Evolutionary conservation across 1,140 invertebrate genomes (phyloP), one percentile per base, ranked within the genome.

Genomic region (Papilio polytes): DNA sequence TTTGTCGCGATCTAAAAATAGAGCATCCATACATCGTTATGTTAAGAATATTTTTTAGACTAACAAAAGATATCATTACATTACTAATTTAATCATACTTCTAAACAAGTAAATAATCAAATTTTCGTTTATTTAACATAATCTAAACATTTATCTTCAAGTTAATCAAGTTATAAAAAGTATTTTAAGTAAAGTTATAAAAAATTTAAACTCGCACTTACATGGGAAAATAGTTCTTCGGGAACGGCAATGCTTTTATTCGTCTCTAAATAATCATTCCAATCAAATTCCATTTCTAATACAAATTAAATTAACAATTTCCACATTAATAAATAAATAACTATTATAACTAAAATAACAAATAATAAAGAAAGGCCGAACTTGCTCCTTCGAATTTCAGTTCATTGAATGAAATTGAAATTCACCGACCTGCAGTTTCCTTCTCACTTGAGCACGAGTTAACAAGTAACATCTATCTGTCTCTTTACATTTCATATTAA

Each of bases 211-310:
- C 63, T 78, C 80, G 66, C 81, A 93, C 93, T 94, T 91, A 94
- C 93, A 89, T 94, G 93, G 88, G 88, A 91, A 94, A 94, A 94
- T 86, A 94, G 88, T 91, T 94, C 92, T 91, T 94, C 93, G 80
- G 92, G 93, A 73, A 94, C 90, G 83, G 89, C 90, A 78, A 89
- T 83, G 81, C 87, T 87, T 86, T 93, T 92, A 83, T 88, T 94
- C 46, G 88, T 81, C 90, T 94, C 88, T 82, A 94, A 90, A 91
- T 90, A 94, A 88, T 92, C 91, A 80, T 84, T 92, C 92, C 92
- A 94, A 86, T 94, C 92, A 82, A 94, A 94, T 44, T 93, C 91
- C 85, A 90, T 90, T 72, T 83, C 82, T 81, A 41, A 63, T 73
- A 56, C 20, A n/a, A 78, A 72, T 77, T 66, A 82, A 84, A 84